These are phyloP conservation scores for Platysternon megacephalum DNA, from an alignment of 2,113 vertebrate genomes.

Conservation along the genomic window DNA sequence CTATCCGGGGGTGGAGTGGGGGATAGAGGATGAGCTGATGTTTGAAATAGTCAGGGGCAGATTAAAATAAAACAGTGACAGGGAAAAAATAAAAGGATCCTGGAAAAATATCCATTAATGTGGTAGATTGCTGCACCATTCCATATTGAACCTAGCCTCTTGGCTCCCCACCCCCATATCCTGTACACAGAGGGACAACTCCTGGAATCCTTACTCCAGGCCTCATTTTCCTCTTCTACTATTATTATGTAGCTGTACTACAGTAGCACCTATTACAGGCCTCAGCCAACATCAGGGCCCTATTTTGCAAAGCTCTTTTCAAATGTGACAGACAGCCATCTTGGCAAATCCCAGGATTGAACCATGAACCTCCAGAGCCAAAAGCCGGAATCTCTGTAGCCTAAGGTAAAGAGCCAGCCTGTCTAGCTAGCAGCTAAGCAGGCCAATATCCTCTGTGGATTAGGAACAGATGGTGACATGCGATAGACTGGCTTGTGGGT, in stretches of 20 bases:
- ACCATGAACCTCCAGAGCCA: slow-evolving; percentile 11
- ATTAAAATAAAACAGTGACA: background rate
- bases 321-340: slow-evolving; percentile 3
- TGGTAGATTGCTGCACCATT: background rate
- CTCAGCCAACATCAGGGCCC: background rate
- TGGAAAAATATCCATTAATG: slow-evolving; percentile 46
- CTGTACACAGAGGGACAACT: background rate
- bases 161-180: background rate
- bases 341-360: slow-evolving; percentile 34
- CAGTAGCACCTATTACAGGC: background rate
- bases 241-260: background rate
- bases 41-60: background rate
- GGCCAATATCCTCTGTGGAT: slow-evolving; percentile 65
- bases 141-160: background rate
- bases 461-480: slow-evolving; percentile 61
- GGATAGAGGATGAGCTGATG: background rate
- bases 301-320: background rate
- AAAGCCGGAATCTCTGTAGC: slow-evolving; percentile 40
- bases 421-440: slow-evolving; percentile 58
- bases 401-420: slow-evolving; percentile 33
- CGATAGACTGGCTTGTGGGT: slow-evolving; percentile 29
- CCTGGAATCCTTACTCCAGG: background rate
- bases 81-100: background rate
- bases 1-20: background rate
- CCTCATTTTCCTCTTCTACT: background rate